phyloP scores from a whole-genome alignment of 92 coral and sea anemone species.

The Scolanthus callimorphus region DNA sequence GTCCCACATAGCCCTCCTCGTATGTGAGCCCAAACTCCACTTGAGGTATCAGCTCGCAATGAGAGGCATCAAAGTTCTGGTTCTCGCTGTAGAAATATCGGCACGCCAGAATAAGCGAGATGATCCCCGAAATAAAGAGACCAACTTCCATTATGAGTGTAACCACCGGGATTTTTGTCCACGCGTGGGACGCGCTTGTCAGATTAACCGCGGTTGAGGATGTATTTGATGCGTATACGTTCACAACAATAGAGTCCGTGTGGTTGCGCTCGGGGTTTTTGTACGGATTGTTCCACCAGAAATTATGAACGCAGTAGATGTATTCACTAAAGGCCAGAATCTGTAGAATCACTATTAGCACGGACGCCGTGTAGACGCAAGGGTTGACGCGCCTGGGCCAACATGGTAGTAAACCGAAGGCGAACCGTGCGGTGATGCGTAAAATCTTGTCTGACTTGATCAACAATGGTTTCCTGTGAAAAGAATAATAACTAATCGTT shows the following conservation, averaged over 20 bases:
- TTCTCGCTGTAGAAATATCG: slow-evolving; percentile 33
- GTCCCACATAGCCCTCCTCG: slow-evolving; percentile 12
- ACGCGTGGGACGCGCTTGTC: no score
- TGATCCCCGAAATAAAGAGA: slow-evolving; percentile 30
- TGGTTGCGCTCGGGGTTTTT: not conserved
- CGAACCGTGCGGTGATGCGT: slow-evolving; percentile 19
- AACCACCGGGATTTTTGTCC: slow-evolving; percentile 42
- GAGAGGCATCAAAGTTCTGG: slow-evolving; percentile 39
- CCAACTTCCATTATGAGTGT: slow-evolving; percentile 45
- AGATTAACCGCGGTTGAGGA: no score
- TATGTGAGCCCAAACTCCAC: slow-evolving; percentile 20
- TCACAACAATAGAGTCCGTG: not conserved
- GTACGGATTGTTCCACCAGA: slow-evolving; percentile 19
- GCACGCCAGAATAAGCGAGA: slow-evolving; percentile 38
- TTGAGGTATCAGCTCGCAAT: slow-evolving; percentile 43
- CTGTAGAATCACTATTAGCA: slow-evolving; percentile 19
- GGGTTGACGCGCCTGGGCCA: slow-evolving; percentile 33
- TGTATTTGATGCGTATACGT: not conserved
- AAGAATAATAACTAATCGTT: no score
- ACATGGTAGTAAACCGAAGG: slow-evolving; percentile 48
- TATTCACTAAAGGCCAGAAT: slow-evolving; percentile 42
- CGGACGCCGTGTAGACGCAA: slow-evolving; percentile 15
- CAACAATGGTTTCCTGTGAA: slow-evolving; percentile 12
- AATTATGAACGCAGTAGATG: slow-evolving; percentile 28
- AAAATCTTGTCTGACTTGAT: slow-evolving; percentile 24